Evolutionary conservation across 2,888 invertebrate species (phyloP).

Genomic region (Drosophila paracracens): DNA sequence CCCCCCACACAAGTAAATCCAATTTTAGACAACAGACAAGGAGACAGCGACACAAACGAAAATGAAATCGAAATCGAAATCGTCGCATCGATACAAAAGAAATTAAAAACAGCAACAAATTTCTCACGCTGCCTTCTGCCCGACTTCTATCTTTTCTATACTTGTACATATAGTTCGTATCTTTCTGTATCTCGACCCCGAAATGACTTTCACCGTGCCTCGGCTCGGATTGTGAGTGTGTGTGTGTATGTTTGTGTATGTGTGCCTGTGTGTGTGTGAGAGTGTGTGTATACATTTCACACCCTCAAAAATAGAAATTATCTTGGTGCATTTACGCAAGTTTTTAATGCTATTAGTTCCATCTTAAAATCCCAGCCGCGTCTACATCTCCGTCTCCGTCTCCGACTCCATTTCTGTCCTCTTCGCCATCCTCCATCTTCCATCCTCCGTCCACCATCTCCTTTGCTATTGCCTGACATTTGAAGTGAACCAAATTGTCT

Average conservation of each 20-base stretch:
- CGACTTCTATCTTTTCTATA: slow-evolving; percentile 41
- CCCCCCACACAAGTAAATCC: slow-evolving; percentile 49
- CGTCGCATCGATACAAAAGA: slow-evolving; percentile 71
- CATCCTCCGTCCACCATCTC: slow-evolving; percentile 14
- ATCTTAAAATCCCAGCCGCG: slow-evolving; percentile 71
- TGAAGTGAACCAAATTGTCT: slow-evolving; percentile 80
- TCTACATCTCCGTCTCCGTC: slow-evolving; percentile 21
- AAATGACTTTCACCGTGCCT: slow-evolving; percentile 71
- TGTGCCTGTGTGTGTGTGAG: slow-evolving; percentile 21
- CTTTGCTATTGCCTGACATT: slow-evolving; percentile 59
- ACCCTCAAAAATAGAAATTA: slow-evolving; percentile 82
- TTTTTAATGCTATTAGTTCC: slow-evolving; percentile 81
- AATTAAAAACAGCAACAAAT: slow-evolving; percentile 79
- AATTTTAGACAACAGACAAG: slow-evolving; percentile 57
- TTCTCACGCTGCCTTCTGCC: slow-evolving; percentile 71
- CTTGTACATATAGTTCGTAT: slow-evolving; percentile 39
- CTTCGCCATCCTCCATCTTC: slow-evolving; percentile 18
- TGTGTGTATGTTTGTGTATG: slow-evolving; percentile 16
- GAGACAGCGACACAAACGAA: slow-evolving; percentile 42
- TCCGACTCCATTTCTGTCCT: slow-evolving; percentile 16
- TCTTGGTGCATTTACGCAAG: slow-evolving; percentile 80
- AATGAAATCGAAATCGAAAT: slow-evolving; percentile 60
- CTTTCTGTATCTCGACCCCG: slow-evolving; percentile 68
- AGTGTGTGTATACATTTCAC: slow-evolving; percentile 72
- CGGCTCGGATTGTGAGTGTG: slow-evolving; percentile 19